A percentile compares a stretch with the other conserved stretches of the same genome.
Conservation (phyloP, 1,140 invertebrate species). For the Semibalanus balanoides region DNA sequence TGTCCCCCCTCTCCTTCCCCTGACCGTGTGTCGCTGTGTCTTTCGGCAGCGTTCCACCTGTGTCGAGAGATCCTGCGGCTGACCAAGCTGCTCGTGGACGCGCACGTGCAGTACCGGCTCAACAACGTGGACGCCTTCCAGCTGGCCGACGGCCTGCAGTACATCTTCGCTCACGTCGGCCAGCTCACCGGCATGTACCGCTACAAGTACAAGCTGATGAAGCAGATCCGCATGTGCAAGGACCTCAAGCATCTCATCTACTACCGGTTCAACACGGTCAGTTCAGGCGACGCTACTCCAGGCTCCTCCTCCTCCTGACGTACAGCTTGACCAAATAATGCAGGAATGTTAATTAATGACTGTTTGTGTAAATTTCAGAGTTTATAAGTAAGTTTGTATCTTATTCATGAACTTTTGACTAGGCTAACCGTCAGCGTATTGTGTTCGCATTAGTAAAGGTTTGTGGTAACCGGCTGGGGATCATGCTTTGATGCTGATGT, state of each 20-base stretch:
- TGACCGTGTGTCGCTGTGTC: background rate
- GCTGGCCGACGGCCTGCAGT: conserved; percentile 95
- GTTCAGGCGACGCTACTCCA: conserved; percentile 25
- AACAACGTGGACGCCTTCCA: conserved; percentile 99
- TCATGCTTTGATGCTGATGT: too few relatives aligned
- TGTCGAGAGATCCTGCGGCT: conserved; percentile 95
- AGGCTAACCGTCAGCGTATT: too few relatives aligned
- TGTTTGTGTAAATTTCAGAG: too few relatives aligned
- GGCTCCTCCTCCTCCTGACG: too few relatives aligned
- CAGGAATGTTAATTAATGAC: too few relatives aligned
- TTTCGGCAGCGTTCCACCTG: conserved; percentile 70
- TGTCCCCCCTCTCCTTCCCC: background rate
- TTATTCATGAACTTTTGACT: too few relatives aligned
- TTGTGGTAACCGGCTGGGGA: too few relatives aligned
- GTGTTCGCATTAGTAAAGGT: too few relatives aligned
- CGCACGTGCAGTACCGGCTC: conserved; percentile 95
- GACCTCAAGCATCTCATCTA: conserved; percentile 99
- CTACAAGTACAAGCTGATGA: conserved; percentile 99
- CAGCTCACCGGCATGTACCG: conserved; percentile 99
- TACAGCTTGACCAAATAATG: too few relatives aligned
- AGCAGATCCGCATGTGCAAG: conserved; percentile 99
- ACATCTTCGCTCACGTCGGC: conserved; percentile 98
- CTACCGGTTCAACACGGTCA: conserved; percentile 96
- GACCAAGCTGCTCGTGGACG: conserved; percentile 96
- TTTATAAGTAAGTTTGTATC: too few relatives aligned